A percentile compares a stretch with the other conserved stretches of the same genome.
Evolutionary conservation across 2,113 vertebrate species (phyloP).

Genomic region (Bufo gargarizans): DNA sequence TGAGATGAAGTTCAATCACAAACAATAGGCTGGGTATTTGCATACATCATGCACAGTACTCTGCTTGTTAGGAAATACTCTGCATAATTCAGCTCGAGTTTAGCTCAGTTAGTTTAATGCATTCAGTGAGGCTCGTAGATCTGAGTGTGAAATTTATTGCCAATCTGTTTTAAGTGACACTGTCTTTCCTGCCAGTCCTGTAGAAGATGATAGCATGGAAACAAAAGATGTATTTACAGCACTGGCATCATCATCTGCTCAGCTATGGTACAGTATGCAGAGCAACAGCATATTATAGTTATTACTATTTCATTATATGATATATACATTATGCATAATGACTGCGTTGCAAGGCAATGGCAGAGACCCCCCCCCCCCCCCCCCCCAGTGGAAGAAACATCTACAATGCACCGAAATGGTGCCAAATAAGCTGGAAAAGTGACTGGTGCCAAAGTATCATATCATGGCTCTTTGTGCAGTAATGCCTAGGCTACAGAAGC

Average conservation of each 20-base stretch:
- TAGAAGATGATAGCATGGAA: slow-evolving; percentile 22
- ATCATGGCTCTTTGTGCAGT: too few relatives aligned
- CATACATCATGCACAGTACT: slow-evolving; percentile 46
- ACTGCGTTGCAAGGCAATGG: neutral
- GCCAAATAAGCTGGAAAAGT: too few relatives aligned
- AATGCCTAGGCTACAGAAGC: neutral
- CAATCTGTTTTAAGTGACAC: slow-evolving; percentile 41
- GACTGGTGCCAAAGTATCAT: too few relatives aligned
- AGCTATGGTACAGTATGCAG: neutral
- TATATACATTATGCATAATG: neutral
- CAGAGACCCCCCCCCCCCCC: neutral
- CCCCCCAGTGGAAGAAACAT: too few relatives aligned
- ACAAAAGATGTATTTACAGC: slow-evolving; percentile 15
- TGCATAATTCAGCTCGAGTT: slow-evolving; percentile 46
- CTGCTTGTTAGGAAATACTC: slow-evolving; percentile 43
- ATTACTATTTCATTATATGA: neutral
- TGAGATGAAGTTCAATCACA: slow-evolving; percentile 47
- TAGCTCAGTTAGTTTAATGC: slow-evolving; percentile 42
- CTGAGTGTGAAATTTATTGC: slow-evolving; percentile 40
- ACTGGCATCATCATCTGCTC: neutral
- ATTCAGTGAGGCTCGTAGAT: slow-evolving; percentile 33
- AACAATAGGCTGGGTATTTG: slow-evolving; percentile 48
- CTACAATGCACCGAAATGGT: too few relatives aligned
- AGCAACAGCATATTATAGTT: neutral
- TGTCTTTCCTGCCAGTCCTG: slow-evolving; percentile 15